These are phyloP conservation scores for Lasioglossum figueresi DNA, from an alignment of 2,888 invertebrate species.

Conservation along the genomic window DNA sequence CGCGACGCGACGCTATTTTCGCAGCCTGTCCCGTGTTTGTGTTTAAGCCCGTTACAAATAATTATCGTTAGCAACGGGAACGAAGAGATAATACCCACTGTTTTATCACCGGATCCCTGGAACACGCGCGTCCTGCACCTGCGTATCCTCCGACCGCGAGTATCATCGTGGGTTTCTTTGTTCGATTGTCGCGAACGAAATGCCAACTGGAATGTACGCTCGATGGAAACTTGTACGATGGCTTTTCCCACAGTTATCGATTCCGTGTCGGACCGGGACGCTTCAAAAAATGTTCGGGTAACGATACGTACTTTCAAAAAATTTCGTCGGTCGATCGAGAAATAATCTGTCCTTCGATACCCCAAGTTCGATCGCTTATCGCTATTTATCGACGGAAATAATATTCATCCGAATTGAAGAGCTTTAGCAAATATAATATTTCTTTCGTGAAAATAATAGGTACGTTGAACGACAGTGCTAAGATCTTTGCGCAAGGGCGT, in stretches of 20 bases:
- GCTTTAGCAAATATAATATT: too few species aligned
- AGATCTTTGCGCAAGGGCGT: too few species aligned
- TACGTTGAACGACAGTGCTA: too few species aligned
- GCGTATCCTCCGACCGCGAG: slow-evolving; percentile 20
- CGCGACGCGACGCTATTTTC: slow-evolving; percentile 72
- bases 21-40: slow-evolving; percentile 34
- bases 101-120: slow-evolving; percentile 57
- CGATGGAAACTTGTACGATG: not conserved
- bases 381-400: too few species aligned
- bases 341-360: too few species aligned
- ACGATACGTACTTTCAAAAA: not conserved
- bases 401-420: too few species aligned
- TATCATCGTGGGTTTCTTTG: slow-evolving; percentile 13
- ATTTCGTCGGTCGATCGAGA: too few species aligned
- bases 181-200: slow-evolving; percentile 11
- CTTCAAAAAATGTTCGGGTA: not conserved
- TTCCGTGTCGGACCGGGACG: not conserved
- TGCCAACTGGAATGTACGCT: not conserved
- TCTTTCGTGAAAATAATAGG: too few species aligned
- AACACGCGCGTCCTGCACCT: slow-evolving; percentile 34
- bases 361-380: too few species aligned
- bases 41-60: slow-evolving; percentile 69
- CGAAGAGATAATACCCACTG: slow-evolving; percentile 57
- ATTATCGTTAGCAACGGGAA: slow-evolving; percentile 59
- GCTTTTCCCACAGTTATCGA: not conserved